Evolutionary conservation across 2,888 invertebrate species (phyloP), one percentile per base, ranked within the genome.

Genomic region (Euzetes globulus): DNA sequence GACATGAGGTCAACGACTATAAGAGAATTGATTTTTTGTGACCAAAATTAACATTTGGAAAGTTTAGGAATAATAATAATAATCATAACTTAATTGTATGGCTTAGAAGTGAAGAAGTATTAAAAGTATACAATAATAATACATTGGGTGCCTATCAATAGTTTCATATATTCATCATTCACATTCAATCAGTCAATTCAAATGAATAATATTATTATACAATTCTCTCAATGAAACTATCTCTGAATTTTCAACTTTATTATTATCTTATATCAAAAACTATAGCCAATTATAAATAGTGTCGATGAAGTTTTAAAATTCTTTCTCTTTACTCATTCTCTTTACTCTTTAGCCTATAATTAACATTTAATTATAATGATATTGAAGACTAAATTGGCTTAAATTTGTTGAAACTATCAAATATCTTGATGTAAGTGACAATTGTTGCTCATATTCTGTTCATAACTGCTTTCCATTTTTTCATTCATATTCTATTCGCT

Each of bases 61-160:
- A 63, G 63, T 7, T 17, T 17, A 11, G n/a, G 33, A 63, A 7
- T 33, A 33, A 6, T n/a, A n/a, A 60, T 58, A 22, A 58, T 27
- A 60, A 52, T 52, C 22, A 60, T 60, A 60, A 60, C 60, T 60
- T 60, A 60, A 33, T 60, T 60, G 27, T 60, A 60, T 4, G 60
- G 60, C 15, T 29, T 60, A 58, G 60, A 52, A 19, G 52, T 19
- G 13, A 27, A 33, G 63, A 63, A 63, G 63, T 63, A 63, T 37
- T 33, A 17, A 6, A 9, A 60, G 63, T 9, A 33, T 33, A 63
- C 25, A 9, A n/a, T 60, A 60, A 60, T 60, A 63, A 63, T 63
- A 63, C 19, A 63, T 63, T 63, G 63, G 63, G 63, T 63, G 63
- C 63, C 63, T 63, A 63, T 37, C 63, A 33, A n/a, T 55, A 47